Evolutionary conservation across 2,113 vertebrate species (phyloP), one percentile per base, ranked within the genome.

Genomic region (Neofelis nebulosa): DNA sequence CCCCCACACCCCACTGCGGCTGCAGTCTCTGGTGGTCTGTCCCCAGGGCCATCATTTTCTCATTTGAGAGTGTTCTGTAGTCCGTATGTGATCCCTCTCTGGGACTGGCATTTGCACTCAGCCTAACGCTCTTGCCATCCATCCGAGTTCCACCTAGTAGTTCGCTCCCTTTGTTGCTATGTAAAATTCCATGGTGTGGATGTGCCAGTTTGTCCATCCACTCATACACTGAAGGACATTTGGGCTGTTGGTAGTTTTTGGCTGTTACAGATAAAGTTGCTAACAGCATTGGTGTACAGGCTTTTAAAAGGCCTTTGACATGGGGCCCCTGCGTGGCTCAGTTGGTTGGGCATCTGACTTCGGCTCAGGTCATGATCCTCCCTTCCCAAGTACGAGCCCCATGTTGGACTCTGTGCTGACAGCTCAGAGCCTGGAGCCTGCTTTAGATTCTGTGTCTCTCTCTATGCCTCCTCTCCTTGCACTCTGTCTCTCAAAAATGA

Each of bases 131-230:
- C 48, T 57, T 74, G 18, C 9, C 9, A n/a, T 12, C 76, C 57
- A 76, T 25, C 31, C 21, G 15, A 69, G 27, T n/a, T 14, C 14
- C 6, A 7, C 2, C 2, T 21, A 18, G 23, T 27, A 65, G 16
- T 33, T 45, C 3, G 4, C 33, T 14, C 45, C 50, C 65, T 50
- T 41, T 19, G 4, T 9, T 23, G 45, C 31, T 31, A 4, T 0
- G 7, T 10, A 65, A 38, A n/a, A 41, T 6, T 45, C 83, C 27
- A n/a, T 1, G 2, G 55, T 4, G 7, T 4, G 8, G 48, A 1
- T 5, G 1, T 12, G 48, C 27, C 38, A 19, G 31, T 36, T 25
- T 25, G n/a, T 23, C 31, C 4, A 12, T 10, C 50, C 25, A 3
- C 27, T 74, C 36, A 29, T 14, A 29, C 66, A n/a, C 14, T 6